Percentiles rank a stretch among this genome's conserved stretches.
Evolutionary conservation across 1,140 invertebrate species (phyloP).

Genomic region (Zaprionus taronus): DNA sequence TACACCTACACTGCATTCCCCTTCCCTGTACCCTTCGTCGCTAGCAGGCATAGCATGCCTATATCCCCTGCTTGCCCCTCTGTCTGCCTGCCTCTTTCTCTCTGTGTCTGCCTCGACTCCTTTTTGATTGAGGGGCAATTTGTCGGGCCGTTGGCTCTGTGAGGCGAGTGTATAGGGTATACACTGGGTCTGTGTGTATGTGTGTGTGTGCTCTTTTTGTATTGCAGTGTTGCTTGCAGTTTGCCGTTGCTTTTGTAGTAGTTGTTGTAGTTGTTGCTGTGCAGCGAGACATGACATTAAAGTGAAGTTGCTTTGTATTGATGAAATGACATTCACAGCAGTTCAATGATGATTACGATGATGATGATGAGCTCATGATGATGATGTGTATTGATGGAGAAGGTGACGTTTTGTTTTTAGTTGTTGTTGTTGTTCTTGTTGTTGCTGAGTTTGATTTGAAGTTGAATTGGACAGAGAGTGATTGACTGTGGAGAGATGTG

Average conservation of each 20-base stretch:
- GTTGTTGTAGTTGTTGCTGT: conserved; percentile 9
- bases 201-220: conserved; percentile 1
- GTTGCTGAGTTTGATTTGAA: conserved; percentile 36
- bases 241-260: conserved; percentile 16
- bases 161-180: background rate
- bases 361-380: conserved; percentile 25
- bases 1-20: background rate
- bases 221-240: background rate
- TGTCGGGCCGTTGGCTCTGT: background rate
- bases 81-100: background rate
- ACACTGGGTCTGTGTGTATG: background rate
- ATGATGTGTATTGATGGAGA: conserved; percentile 34
- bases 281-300: conserved; percentile 21
- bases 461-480: conserved; percentile 30
- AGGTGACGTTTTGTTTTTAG: conserved; percentile 43
- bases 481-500: conserved; percentile 17
- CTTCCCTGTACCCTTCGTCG: background rate
- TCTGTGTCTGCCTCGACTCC: conserved; percentile 4
- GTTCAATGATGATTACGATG: background rate
- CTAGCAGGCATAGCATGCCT: background rate
- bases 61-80: background rate
- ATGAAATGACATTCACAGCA: conserved; percentile 39
- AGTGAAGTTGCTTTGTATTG: conserved; percentile 31
- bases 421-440: conserved; percentile 64
- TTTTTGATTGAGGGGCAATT: conserved; percentile 44